phyloP scores from a whole-genome alignment of 2,888 invertebrate genomes.

The Cataglyphis cursor region DNA sequence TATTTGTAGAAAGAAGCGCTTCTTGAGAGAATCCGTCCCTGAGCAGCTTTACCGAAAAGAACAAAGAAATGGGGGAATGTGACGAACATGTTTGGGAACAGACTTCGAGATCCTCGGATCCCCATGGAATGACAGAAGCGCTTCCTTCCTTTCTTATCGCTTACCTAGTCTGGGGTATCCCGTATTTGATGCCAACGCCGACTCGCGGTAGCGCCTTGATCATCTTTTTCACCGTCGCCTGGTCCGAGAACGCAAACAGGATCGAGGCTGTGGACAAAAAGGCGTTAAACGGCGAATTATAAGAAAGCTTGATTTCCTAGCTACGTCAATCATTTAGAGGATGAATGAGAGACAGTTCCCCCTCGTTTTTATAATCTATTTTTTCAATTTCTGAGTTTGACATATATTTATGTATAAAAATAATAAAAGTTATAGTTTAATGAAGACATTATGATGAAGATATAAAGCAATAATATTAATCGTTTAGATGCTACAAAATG shows the following conservation, averaged over 20 bases:
- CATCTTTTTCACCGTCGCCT: conserved; percentile 98
- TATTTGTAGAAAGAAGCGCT: conserved; percentile 42
- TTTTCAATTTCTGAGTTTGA: background rate
- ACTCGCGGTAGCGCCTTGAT: conserved; percentile 98
- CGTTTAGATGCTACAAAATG: background rate
- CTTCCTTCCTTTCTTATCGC: conserved; percentile 70
- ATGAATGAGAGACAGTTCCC: conserved; percentile 56
- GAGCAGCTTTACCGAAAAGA: conserved; percentile 65
- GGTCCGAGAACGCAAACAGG: conserved; percentile 99
- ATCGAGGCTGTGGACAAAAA: conserved; percentile 94
- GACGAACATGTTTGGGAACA: conserved; percentile 77
- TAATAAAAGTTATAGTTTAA: background rate
- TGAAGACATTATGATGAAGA: conserved; percentile 12
- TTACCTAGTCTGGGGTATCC: conserved; percentile 98
- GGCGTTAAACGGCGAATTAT: conserved; percentile 77
- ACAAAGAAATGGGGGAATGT: conserved; percentile 84
- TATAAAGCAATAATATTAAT: background rate
- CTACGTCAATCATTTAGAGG: conserved; percentile 65
- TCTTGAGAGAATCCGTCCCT: conserved; percentile 63
- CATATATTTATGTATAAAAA: background rate
- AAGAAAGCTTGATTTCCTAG: conserved; percentile 48
- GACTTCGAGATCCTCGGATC: conserved; percentile 57
- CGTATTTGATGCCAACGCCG: conserved; percentile 99
- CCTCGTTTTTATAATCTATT: background rate
- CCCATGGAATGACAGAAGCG: conserved; percentile 37